Evolutionary conservation across 2,888 invertebrate species (phyloP).

Genomic region (Xylota sylvarum): DNA sequence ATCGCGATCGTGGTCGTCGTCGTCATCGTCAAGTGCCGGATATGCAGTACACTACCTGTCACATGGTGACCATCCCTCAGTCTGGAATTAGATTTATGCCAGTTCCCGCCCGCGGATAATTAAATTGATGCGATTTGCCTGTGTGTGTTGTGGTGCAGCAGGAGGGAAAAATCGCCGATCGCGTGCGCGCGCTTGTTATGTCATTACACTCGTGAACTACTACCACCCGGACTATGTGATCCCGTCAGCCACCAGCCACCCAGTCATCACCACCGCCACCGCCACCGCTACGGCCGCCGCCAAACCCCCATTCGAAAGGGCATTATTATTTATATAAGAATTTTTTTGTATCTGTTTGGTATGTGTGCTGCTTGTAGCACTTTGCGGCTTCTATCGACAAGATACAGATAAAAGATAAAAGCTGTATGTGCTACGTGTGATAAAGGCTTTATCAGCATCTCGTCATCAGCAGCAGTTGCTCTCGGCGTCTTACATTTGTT

Average conservation of each 20-base stretch:
- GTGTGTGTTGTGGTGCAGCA: conserved; percentile 19
- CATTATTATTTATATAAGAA: conserved; percentile 47
- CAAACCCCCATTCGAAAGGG: conserved; percentile 66
- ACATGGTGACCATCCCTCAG: conserved; percentile 69
- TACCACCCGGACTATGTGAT: conserved; percentile 42
- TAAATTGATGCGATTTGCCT: conserved; percentile 70
- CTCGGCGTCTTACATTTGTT: conserved; percentile 46
- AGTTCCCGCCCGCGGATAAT: conserved; percentile 75
- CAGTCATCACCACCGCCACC: neutral
- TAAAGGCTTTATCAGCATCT: conserved; percentile 69
- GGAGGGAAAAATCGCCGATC: conserved; percentile 41
- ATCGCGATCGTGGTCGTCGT: too few species aligned
- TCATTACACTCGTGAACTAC: conserved; percentile 45
- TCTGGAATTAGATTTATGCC: conserved; percentile 73
- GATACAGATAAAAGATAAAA: conserved; percentile 64
- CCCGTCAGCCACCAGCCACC: neutral
- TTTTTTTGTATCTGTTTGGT: conserved; percentile 29
- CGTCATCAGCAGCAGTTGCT: conserved; percentile 65
- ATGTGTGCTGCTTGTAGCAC: conserved; percentile 63
- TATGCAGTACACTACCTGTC: conserved; percentile 72
- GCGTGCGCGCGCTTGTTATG: conserved; percentile 72
- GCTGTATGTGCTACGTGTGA: conserved; percentile 49
- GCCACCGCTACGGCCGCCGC: neutral
- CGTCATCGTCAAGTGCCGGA: conserved; percentile 67
- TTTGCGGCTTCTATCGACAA: conserved; percentile 55